Percentiles rank a stretch among this genome's conserved stretches.
phyloP scores from a whole-genome alignment of 1,140 invertebrate species.

The Orchesella cincta region DNA sequence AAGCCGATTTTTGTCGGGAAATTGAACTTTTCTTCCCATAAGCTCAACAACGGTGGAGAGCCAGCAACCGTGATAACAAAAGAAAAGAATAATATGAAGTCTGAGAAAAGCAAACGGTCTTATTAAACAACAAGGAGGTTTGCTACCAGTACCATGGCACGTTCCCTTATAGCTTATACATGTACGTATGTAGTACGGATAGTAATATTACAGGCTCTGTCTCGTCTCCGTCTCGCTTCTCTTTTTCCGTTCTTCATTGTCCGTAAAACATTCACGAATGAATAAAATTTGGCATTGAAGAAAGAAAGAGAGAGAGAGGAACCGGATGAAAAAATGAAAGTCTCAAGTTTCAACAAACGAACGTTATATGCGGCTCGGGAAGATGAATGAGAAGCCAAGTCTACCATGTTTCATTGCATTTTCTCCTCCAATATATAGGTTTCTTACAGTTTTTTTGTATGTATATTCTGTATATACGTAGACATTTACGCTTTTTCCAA shows the following conservation, averaged over 20 bases:
- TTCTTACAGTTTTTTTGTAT: too few relatives aligned
- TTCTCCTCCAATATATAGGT: too few relatives aligned
- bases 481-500: too few relatives aligned
- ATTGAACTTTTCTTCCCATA: conserved; percentile 4
- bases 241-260: neutral
- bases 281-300: conserved; percentile 4
- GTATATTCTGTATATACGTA: too few relatives aligned
- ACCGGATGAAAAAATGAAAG: neutral
- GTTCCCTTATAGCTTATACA: too few relatives aligned
- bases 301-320: neutral
- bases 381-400: neutral
- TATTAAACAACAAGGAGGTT: neutral
- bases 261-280: conserved; percentile 6
- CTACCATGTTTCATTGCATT: neutral
- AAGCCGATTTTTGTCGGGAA: conserved; percentile 8
- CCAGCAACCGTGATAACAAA: neutral
- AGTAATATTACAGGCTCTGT: neutral
- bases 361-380: neutral
- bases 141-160: too few relatives aligned
- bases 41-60: neutral
- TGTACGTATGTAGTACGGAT: neutral
- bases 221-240: neutral
- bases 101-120: neutral
- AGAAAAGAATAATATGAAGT: too few relatives aligned
- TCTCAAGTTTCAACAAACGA: neutral